Evolutionary conservation across 2,888 invertebrate species (phyloP), one percentile per base, ranked within the genome.

Genomic region (Drosophila mimetica): DNA sequence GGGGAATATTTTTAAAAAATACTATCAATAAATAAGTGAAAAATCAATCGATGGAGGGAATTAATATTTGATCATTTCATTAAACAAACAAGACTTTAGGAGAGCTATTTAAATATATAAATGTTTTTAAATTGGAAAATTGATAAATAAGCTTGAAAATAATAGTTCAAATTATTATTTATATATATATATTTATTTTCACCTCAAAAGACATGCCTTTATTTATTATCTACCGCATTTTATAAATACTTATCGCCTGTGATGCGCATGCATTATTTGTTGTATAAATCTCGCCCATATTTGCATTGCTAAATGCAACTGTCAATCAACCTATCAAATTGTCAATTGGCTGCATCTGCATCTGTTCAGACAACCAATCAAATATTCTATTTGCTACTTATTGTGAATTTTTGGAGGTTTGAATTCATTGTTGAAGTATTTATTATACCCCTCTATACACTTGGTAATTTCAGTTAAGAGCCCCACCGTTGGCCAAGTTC

Each of bases 401-500:
- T 46, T 30, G 30, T 28, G 14, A 11, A 28, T 30, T 11, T 53
- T 20, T 0, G 4, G 11, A 20, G 22, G n/a, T 9, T 30, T 4
- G 7, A 2, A 6, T 37, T 4, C 4, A 20, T 1, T 8, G 8
- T 32, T 11, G 7, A 4, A 14, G 14, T 14, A 18, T 4, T 7
- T 14, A 18, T 4, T 7, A 28, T 51, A 51, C 34, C 22, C 32
- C n/a, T 11, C 2, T 16, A 44, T 5, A 16, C 4, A 51, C 30
- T 30, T 30, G 41, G 20, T 50, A 34, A 42, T 37, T 44, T 36
- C n/a, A 9, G 28, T 14, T 44, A 9, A 44, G 14, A 9, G 42
- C 1, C 11, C 20, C 20, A 20, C 20, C 13, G 13, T 25, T 80
- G 85, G 63, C 66, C 75, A 58, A 61, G 54, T 55, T 46, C 74